Evolutionary conservation across 2,888 invertebrate genomes (phyloP), one percentile per base, ranked within the genome.

Genomic region (Tipula unca): DNA sequence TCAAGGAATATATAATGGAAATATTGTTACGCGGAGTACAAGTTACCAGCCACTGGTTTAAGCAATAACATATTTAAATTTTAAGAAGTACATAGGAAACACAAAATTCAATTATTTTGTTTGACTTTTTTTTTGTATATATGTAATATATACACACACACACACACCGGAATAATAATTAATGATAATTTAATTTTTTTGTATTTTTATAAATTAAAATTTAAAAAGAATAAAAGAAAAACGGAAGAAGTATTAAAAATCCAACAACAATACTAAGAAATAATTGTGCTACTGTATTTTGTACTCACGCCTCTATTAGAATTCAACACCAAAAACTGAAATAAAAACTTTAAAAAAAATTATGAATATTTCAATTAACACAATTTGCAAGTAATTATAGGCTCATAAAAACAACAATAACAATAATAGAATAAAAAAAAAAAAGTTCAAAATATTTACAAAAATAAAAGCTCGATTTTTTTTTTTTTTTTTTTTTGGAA

Each of bases 321-420:
- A 69, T 25, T 69, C 69, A 69, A 69, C 69, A 69, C 69, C 69
- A 6, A 69, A 69, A 69, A 13, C 25, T 25, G 25, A 25, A 69
- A 39, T 4, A 6, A 39, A 48, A 48, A 48, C n/a, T n/a, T n/a
- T n/a, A 10, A 42, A 42, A 42, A 48, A 48, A n/a, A 69, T 69
- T 69, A 17, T 69, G 69, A 69, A 69, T 69, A 69, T 69, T 69
- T 69, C 69, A 69, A 69, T 69, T 69, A 69, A 69, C 69, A 69
- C 69, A 69, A 69, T 69, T 69, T 25, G 69, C 69, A 69, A 69
- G 69, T 69, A 69, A 69, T 69, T 69, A 69, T 69, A 69, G 69
- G 69, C 69, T 69, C 69, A 13, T 69, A 69, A 69, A 25, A 69
- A 69, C 69, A 69, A 69, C 69, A 69, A 48, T 48, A 48, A 69